Evolutionary conservation across 2,113 vertebrate species (phyloP).

Genomic region (Tachycineta bicolor): DNA sequence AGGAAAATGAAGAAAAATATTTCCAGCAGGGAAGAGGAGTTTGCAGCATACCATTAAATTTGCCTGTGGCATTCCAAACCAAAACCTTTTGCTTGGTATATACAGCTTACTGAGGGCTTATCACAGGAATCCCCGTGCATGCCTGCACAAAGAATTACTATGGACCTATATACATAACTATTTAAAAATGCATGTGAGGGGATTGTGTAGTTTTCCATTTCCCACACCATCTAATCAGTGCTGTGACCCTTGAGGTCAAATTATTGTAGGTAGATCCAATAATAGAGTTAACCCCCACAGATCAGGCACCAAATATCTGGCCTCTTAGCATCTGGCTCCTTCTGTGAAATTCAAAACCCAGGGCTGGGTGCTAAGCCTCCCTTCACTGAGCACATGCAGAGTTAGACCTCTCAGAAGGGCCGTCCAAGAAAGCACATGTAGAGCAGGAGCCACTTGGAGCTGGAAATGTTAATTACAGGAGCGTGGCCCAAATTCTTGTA

Average conservation of each 20-base stretch:
- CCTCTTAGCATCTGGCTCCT: conserved; percentile 40
- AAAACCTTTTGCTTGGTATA: not conserved
- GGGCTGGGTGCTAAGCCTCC: conserved; percentile 45
- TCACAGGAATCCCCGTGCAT: not conserved
- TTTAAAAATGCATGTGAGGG: not conserved
- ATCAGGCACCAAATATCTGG: conserved; percentile 30
- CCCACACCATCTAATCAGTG: not conserved
- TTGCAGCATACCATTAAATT: not conserved
- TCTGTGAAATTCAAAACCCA: conserved; percentile 48
- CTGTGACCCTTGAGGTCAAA: not conserved
- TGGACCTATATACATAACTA: not conserved
- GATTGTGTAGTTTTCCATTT: not conserved
- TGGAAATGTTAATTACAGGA: conserved; percentile 63
- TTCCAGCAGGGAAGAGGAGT: not conserved
- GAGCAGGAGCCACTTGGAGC: not conserved
- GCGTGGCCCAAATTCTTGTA: conserved; percentile 35
- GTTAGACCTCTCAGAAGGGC: conserved; percentile 45
- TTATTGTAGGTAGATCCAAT: conserved; percentile 33
- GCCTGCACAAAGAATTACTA: not conserved
- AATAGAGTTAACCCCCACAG: not conserved
- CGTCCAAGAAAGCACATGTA: conserved; percentile 43
- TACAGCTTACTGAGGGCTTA: not conserved
- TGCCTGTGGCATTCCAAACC: not conserved
- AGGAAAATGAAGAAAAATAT: not conserved
- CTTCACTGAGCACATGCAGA: not conserved